Evolutionary conservation across 2,888 invertebrate species (phyloP), one percentile per base, ranked within the genome.

Genomic region (Leucophenga maculata): DNA sequence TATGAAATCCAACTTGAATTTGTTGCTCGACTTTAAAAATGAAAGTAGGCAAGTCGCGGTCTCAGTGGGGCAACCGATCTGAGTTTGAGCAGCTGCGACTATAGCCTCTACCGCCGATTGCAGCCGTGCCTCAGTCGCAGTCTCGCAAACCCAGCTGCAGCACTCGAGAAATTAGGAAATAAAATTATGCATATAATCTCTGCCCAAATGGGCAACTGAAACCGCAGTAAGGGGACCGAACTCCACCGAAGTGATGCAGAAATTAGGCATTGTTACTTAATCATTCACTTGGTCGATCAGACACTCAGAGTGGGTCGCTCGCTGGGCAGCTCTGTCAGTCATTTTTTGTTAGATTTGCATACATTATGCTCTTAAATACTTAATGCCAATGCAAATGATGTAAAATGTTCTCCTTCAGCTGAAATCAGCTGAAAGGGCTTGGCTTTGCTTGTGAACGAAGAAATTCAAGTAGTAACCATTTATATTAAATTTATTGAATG

Each of bases 1-100:
- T 57, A 57, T 57, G 57, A 57, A 57, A 57, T 31, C 57, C 22
- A 57, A 57, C 31, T 57, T 57, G 22, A 26, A 57, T 22, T 57
- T 57, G 31, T 14, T 22, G 57, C 20, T 57, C 26, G 20, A 26
- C 55, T 57, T 57, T 57, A 57, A 57, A 57, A 57, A 57, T 18
- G 55, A 22, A 26, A 50, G 50, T 50, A 57, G 22, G 57, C 22
- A 57, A 57, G 31, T 26, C 16, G n/a, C 50, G 50, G 50, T 18
- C 50, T 16, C 50, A 50, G 50, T 50, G 50, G 50, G 50, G 18
- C 57, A 57, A n/a, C 57, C 18, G 57, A 39, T 39, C 39, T 11
- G 39, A 11, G 39, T 39, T n/a, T 6, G 1, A 18, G 8, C 57
- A 57, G 57, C 57, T 22, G 57, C 16, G 18, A 18, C 50, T 8